A percentile compares a stretch with the other conserved stretches of the same genome.
Evolutionary conservation across 1,140 invertebrate species (phyloP).

Genomic region (Drosophila obscura): DNA sequence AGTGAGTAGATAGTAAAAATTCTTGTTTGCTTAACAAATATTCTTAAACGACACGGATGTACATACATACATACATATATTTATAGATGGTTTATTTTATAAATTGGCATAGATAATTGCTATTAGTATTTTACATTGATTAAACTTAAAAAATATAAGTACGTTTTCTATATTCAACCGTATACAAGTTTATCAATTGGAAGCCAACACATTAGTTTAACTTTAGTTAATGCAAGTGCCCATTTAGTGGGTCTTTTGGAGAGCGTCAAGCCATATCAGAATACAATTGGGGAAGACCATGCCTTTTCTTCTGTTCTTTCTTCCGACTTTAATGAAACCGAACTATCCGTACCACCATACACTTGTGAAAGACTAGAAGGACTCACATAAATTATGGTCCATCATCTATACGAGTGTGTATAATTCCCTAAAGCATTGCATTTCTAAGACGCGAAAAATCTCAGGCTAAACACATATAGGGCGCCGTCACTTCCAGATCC

Average conservation of each 20-base stretch:
- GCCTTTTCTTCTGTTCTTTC: no score
- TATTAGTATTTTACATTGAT: conserved; percentile 47
- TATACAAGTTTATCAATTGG: conserved; percentile 29
- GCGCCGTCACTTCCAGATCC: conserved; percentile 5
- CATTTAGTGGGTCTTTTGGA: conserved; percentile 22
- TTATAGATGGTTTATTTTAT: conserved; percentile 37
- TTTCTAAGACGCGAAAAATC: no score
- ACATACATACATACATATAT: neutral
- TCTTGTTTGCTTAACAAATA: neutral
- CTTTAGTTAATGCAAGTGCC: conserved; percentile 16
- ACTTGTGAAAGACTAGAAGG: no score
- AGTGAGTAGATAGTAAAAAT: neutral
- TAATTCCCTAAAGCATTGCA: no score
- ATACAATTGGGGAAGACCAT: conserved; percentile 1
- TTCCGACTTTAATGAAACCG: no score
- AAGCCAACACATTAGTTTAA: conserved; percentile 22
- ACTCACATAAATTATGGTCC: no score
- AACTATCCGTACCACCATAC: no score
- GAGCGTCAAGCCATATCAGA: conserved; percentile 8
- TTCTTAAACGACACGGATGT: neutral
- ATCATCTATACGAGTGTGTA: no score
- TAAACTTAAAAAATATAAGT: conserved; percentile 33
- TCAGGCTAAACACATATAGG: no score
- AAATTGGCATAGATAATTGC: conserved; percentile 42
- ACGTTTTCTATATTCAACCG: conserved; percentile 42